Base-by-base conservation (phyloP, 1,140 invertebrate genomes). In the Ptiloglossa arizonensis region DNA sequence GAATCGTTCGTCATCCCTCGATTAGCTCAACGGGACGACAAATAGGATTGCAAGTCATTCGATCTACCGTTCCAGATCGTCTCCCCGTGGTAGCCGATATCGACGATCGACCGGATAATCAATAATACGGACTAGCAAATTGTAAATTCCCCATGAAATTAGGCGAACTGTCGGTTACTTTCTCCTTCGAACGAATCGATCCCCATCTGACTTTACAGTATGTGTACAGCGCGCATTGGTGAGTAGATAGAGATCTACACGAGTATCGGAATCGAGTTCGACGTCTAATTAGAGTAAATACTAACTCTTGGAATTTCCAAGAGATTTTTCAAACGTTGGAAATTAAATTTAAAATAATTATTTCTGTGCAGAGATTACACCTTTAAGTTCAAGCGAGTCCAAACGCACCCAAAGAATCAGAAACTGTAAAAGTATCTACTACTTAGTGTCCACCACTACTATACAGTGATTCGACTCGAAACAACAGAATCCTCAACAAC, bases 141-240 rank as follows among this genome's bases (percentile, higher is more conserved):
- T 87, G 82, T 76, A 85, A 87, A 88, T 88, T 87, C 82, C 19
- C 82, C 87, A 81, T 88, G 84, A 88, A 88, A 87, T 88, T 87
- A 80, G 82, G 68, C 75, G 86, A 66, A 70, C 48, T 62, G 66
- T 59, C 54, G 48, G 32, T 63, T 72, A 72, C 86, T 86, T 87
- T 84, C 77, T 68, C 71, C 75, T 81, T 60, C n/a, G 13, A 59
- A 48, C 41, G 72, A 59, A 38, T 59, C 59, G 41, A 29, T 73
- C 1, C 32, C n/a, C 29, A 38, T 41, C 8, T 52, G 11, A 15
- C 57, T 13, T 29, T 19, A 41, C 22, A 35, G 41, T 41, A 11
- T 11, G 9, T 22, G 24, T 27, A 67, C 41, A n/a, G 41, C 15
- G 72, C 27, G 19, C 35, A 59, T 24, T 46, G 19, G 15, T 46